Evolutionary conservation across 2,113 vertebrate species (phyloP).

Genomic region (Pitta sordida): DNA sequence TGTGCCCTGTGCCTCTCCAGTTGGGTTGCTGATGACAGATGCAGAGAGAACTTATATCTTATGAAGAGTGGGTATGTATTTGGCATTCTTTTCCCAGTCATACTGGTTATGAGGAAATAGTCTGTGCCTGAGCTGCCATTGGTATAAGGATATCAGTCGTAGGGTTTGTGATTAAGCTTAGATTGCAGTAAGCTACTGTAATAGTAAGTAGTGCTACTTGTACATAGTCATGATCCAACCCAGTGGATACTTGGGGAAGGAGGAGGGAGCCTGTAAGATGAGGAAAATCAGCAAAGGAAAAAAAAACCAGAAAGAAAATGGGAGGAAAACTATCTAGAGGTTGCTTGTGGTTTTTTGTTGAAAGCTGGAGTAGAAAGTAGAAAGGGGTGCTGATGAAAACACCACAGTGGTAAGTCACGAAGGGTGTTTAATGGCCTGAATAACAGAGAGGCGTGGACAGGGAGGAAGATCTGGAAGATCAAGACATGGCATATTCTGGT

Average conservation of each 20-base stretch:
- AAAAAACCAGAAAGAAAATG: neutral
- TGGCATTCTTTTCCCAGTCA: neutral
- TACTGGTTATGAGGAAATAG: neutral
- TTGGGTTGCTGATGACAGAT: neutral
- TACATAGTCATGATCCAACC: accelerated
- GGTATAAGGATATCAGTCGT: neutral
- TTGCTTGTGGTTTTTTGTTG: neutral
- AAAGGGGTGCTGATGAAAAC: neutral
- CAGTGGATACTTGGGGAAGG: neutral
- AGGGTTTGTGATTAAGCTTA: neutral
- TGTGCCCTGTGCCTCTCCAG: neutral
- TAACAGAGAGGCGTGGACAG: neutral
- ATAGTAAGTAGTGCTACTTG: neutral
- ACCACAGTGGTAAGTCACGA: neutral
- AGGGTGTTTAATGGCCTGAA: neutral
- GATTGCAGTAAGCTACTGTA: neutral
- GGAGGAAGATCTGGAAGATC: neutral
- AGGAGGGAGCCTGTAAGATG: neutral
- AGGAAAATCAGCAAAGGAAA: neutral
- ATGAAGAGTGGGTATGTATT: neutral
- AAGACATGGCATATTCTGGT: neutral
- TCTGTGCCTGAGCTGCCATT: neutral
- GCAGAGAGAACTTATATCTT: neutral
- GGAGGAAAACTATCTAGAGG: neutral
- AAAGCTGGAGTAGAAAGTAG: neutral